Base-by-base conservation (phyloP, 2,113 vertebrate genomes). In the Nothobranchius furzeri region DNA sequence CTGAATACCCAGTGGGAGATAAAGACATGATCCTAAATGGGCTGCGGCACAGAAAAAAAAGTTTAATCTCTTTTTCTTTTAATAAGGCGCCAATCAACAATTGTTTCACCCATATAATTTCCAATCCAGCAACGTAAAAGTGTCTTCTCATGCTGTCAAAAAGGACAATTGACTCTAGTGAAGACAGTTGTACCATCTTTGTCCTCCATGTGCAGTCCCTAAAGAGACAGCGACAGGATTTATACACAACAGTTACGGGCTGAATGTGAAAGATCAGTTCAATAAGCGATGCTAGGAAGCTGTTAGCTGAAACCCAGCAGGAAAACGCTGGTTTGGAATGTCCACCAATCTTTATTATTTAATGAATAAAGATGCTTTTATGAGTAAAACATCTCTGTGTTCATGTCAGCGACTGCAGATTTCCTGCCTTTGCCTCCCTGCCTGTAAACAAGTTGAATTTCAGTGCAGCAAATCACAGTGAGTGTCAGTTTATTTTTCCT, bases 131-230 rank as follows among this genome's bases (percentile, higher is more conserved):
- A 58, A 45, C 75, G 62, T 50, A 50, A 62, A 52, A 4, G 51
- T 13, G 13, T 62, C 58, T 9, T 74, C 58, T 71, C 60, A 60
- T 6, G 49, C 69, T 68, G 60, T 80, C 63, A 3, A 82, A 69
- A 66, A 73, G 76, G 70, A 74, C 58, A 68, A 79, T 66, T 79
- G 57, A 76, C 68, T 50, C 60, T 59, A 63, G 64, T 36, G 62
- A 73, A 76, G 36, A 68, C 60, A 20, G 35, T 64, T 76, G 65
- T 51, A 56, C 56, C 76, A 62, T 42, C 84, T 84, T 85, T 61
- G 70, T 57, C 66, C 82, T 81, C 75, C 60, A 46, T 74, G 63
- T 78, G 72, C 87, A 84, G 60, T 50, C 52, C 60, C 63, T 6
- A 25, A 53, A 47, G 15, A 63, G 46, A 60, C 54, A 30, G 81